A percentile compares a stretch with the other conserved stretches of the same genome.
phyloP scores from a whole-genome alignment of 2,113 vertebrate species.

The Accipiter cooperii region DNA sequence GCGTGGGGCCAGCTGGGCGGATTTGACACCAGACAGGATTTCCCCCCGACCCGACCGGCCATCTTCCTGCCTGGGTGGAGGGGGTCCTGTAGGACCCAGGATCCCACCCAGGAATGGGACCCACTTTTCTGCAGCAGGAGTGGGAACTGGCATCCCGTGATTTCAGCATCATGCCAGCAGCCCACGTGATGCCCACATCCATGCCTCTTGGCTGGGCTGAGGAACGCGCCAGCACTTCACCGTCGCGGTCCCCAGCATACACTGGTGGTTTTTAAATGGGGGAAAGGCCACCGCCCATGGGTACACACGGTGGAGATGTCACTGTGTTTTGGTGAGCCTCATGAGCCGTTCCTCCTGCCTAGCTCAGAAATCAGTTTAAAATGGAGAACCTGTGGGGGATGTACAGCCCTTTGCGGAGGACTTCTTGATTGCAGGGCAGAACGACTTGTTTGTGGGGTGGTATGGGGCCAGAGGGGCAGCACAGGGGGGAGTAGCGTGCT shows the following conservation, averaged over 20 bases:
- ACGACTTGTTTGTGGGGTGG: no score
- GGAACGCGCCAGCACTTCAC: rapidly evolving
- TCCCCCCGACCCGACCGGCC: rapidly evolving
- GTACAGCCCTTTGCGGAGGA: background rate
- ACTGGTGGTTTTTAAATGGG: rapidly evolving
- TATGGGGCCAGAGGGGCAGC: rapidly evolving
- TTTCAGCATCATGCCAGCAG: background rate
- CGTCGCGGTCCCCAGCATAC: rapidly evolving
- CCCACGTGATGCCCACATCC: rapidly evolving
- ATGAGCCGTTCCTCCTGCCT: rapidly evolving
- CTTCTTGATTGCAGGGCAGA: background rate
- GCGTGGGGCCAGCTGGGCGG: rapidly evolving
- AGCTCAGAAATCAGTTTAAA: background rate
- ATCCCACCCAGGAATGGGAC: background rate
- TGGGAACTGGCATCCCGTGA: rapidly evolving
- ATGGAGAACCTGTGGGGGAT: background rate
- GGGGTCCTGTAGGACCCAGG: background rate
- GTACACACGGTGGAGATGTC: background rate
- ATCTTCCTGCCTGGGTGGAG: background rate
- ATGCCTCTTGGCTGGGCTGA: background rate
- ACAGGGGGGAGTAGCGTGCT: background rate
- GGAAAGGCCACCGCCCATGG: rapidly evolving
- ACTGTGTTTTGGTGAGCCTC: rapidly evolving
- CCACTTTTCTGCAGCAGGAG: rapidly evolving
- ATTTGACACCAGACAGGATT: background rate